Conservation (phyloP, 1,140 invertebrate genomes). For the Cecropterus lyciades region DNA sequence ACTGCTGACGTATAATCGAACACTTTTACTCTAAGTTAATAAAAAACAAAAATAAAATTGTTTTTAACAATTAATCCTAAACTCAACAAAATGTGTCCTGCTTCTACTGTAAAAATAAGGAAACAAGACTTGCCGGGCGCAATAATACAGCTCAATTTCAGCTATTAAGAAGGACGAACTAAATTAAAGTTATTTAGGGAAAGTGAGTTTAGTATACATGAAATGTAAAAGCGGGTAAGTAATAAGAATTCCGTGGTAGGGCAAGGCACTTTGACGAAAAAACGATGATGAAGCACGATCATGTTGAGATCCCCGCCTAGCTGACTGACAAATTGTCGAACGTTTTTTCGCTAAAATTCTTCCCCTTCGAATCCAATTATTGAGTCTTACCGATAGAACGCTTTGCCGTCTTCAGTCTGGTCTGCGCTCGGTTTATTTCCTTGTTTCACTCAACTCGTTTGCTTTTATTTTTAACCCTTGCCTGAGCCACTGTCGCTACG, state of each 20-base stretch:
- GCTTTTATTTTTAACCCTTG: slow-evolving; percentile 43
- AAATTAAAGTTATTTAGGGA: slow-evolving; percentile 78
- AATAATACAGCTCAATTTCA: slow-evolving; percentile 76
- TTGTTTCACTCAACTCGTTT: slow-evolving; percentile 43
- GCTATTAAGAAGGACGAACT: slow-evolving; percentile 66
- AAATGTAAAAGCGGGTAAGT: slow-evolving; percentile 67
- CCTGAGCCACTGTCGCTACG: slow-evolving; percentile 17
- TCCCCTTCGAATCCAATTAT: slow-evolving; percentile 69
- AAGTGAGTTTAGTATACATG: slow-evolving; percentile 72
- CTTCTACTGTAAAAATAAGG: slow-evolving; percentile 49
- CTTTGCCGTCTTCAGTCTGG: slow-evolving; percentile 47
- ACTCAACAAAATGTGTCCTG: neutral
- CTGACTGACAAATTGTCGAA: slow-evolving; percentile 73
- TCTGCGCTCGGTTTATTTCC: slow-evolving; percentile 47
- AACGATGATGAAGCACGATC: slow-evolving; percentile 78
- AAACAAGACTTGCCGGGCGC: slow-evolving; percentile 65
- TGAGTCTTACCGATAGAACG: slow-evolving; percentile 62
- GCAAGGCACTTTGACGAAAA: slow-evolving; percentile 66
- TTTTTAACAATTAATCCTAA: neutral
- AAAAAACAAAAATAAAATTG: neutral
- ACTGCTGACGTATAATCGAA: no score
- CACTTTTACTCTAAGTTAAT: neutral
- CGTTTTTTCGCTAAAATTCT: slow-evolving; percentile 71
- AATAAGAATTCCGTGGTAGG: slow-evolving; percentile 70
- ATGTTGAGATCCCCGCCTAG: slow-evolving; percentile 62